Percentiles rank a stretch among this genome's conserved stretches.
phyloP scores from a whole-genome alignment of 1,140 invertebrate species.

The Yoshiicerus persimilis region DNA sequence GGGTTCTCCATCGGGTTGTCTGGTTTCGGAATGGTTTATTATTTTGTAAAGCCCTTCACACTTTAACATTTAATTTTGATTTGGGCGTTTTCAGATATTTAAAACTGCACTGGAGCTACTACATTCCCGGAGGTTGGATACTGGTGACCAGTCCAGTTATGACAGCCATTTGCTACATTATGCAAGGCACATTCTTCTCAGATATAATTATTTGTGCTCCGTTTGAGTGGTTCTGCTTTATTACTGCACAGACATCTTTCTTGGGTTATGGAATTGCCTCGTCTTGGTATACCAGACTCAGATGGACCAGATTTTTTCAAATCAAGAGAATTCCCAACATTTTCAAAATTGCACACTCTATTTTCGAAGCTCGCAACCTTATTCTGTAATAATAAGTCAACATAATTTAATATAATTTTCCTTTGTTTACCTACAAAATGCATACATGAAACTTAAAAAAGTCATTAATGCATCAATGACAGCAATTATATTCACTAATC shows the following conservation, averaged over 20 bases:
- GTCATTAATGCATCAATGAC: no score
- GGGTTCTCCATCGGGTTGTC: no score
- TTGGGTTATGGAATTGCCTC: conserved; percentile 7
- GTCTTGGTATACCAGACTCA: conserved; percentile 27
- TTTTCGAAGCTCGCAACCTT: background rate
- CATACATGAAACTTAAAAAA: no score
- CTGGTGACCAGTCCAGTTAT: conserved; percentile 27
- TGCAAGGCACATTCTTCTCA: conserved; percentile 28
- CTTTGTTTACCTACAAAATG: background rate
- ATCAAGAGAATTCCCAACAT: conserved; percentile 31
- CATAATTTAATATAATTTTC: no score
- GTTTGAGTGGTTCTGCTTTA: conserved; percentile 18
- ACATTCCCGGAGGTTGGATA: background rate
- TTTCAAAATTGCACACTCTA: conserved; percentile 14
- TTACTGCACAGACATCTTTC: background rate
- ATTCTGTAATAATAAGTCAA: background rate
- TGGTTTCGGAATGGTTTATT: no score
- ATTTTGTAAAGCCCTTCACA: no score
- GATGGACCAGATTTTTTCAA: conserved; percentile 35
- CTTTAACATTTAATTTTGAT: no score
- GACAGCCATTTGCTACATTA: conserved; percentile 8
- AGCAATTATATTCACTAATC: background rate
- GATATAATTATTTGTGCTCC: conserved; percentile 32
- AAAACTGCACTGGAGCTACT: conserved; percentile 41
- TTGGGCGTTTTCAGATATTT: no score